phyloP scores from a whole-genome alignment of 2,797 vertebrate species.

The Poecilia picta region DNA sequence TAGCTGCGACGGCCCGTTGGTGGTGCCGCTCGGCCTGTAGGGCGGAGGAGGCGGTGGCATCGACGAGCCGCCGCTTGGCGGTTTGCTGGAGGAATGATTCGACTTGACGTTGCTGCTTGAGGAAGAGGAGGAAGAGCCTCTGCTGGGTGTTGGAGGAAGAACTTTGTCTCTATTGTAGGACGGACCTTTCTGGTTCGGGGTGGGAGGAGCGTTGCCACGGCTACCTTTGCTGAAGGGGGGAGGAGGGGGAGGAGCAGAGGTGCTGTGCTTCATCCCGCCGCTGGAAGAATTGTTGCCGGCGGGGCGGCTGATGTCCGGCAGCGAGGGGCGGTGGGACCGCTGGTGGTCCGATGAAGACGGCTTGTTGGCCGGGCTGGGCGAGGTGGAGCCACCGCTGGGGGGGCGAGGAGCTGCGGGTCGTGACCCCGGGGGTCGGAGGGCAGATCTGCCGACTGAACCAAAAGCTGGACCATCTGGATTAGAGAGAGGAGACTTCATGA shows the following conservation, averaged over 20 bases:
- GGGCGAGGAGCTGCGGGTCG: constrained; percentile 86
- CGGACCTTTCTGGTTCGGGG: constrained; percentile 68
- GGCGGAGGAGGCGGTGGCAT: constrained; percentile 89
- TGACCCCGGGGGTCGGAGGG: constrained; percentile 83
- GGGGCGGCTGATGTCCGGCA: constrained; percentile 89
- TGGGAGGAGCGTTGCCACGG: constrained; percentile 76
- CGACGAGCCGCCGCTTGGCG: constrained; percentile 71
- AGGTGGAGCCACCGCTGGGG: constrained; percentile 67
- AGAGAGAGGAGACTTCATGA: constrained; percentile 4
- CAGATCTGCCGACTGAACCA: constrained; percentile 80
- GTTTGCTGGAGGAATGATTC: constrained; percentile 80
- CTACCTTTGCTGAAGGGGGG: constrained; percentile 78
- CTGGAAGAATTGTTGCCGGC: constrained; percentile 69
- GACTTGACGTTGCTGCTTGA: constrained; percentile 72
- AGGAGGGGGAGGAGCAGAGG: constrained; percentile 80
- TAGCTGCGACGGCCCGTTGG: constrained; percentile 83
- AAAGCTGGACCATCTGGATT: constrained; percentile 84
- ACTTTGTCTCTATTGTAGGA: constrained; percentile 90
- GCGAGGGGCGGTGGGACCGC: constrained; percentile 87
- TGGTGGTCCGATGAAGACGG: constrained; percentile 82
- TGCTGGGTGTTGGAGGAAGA: constrained; percentile 87
- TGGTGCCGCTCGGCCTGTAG: constrained; percentile 79
- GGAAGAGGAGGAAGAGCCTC: constrained; percentile 79
- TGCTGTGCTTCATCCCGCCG: constrained; percentile 76
- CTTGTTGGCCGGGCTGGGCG: constrained; percentile 56